These are phyloP conservation scores for Crypturellus undulatus DNA, from an alignment of 2,113 vertebrate genomes.

Conservation along the genomic window DNA sequence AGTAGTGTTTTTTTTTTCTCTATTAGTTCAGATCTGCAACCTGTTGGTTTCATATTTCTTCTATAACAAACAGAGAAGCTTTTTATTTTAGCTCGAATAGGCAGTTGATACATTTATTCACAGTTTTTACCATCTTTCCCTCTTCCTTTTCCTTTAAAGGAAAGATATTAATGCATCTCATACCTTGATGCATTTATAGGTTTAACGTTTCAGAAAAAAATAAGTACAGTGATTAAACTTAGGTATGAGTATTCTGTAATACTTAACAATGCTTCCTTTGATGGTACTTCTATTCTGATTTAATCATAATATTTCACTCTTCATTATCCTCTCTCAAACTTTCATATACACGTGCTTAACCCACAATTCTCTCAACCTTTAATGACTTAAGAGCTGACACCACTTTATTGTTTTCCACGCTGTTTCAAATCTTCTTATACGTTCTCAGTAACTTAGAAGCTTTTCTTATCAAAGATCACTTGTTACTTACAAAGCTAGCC, in stretches of 20 bases:
- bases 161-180: not conserved
- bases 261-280: not conserved
- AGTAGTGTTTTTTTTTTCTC: not conserved
- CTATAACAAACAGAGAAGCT: rapidly evolving
- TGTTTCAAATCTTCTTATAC: not conserved
- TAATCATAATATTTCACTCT: not conserved
- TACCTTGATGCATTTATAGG: not conserved
- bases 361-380: not conserved
- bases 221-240: not conserved
- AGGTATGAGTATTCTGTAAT: not conserved
- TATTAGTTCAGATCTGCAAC: not conserved
- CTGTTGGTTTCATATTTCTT: not conserved
- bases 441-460: not conserved
- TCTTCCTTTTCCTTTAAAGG: not conserved
- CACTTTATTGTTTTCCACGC: not conserved
- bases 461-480: not conserved
- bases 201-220: not conserved
- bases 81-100: not conserved
- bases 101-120: not conserved
- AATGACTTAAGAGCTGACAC: not conserved
- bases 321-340: not conserved
- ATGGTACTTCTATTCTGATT: not conserved
- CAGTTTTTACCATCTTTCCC: not conserved
- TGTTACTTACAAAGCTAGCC: not conserved
- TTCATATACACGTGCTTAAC: not conserved